Conservation (phyloP, 2,113 vertebrate genomes). For the Alouatta palliata region DNA sequence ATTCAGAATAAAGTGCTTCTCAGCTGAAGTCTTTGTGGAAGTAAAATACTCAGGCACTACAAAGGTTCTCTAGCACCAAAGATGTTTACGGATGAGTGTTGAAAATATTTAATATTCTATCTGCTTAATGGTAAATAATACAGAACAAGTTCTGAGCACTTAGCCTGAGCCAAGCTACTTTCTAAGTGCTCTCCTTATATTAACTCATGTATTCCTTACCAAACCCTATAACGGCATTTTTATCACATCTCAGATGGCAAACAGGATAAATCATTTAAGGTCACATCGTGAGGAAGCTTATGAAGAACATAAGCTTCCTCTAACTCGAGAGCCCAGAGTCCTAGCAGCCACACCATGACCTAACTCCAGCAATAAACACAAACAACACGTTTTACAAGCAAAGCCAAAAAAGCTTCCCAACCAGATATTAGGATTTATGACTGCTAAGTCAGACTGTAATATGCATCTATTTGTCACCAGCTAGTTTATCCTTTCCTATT, state of each 20-base stretch:
- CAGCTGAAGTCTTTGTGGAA: background rate
- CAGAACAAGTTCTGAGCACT: background rate
- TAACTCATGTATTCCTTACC: background rate
- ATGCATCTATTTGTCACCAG: background rate
- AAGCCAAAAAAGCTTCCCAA: background rate
- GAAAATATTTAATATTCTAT: background rate
- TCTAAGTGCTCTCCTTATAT: background rate
- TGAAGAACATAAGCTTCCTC: background rate
- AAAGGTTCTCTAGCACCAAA: background rate
- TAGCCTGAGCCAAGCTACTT: background rate
- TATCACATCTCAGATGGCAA: background rate
- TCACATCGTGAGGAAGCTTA: background rate
- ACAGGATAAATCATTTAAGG: background rate
- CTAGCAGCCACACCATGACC: background rate
- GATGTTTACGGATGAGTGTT: background rate
- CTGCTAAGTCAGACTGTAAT: background rate
- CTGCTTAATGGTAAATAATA: background rate
- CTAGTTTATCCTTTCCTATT: background rate
- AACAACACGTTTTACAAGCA: background rate
- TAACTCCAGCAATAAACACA: background rate
- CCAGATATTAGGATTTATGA: background rate
- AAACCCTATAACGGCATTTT: background rate
- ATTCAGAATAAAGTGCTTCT: constrained; percentile 11
- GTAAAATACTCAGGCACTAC: background rate
- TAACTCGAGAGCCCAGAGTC: background rate